Evolutionary conservation across 2,113 vertebrate species (phyloP).

Genomic region (Carassius gibelio): DNA sequence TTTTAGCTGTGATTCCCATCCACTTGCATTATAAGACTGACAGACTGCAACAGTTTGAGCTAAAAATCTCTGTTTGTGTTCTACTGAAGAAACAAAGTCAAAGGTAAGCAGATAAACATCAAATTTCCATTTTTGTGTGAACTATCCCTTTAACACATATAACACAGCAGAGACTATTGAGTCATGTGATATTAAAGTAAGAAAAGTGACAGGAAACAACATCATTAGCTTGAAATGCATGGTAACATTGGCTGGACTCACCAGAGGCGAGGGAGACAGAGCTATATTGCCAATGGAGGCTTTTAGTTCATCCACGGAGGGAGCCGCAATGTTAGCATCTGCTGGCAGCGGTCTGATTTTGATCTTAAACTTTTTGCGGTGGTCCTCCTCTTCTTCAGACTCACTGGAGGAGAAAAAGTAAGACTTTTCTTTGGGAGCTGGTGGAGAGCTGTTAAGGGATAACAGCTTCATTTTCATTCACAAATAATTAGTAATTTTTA

Average conservation of each 20-base stretch:
- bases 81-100: too few species aligned
- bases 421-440: slow-evolving; percentile 80
- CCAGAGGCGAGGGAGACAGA: slow-evolving; percentile 91
- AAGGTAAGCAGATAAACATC: too few species aligned
- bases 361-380: slow-evolving; percentile 94
- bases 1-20: too few species aligned
- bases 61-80: too few species aligned
- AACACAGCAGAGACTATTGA: background rate
- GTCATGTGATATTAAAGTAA: background rate
- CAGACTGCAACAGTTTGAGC: too few species aligned
- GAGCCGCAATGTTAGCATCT: slow-evolving; percentile 77
- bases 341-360: slow-evolving; percentile 90
- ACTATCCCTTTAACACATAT: background rate
- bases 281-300: slow-evolving; percentile 94
- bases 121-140: too few species aligned
- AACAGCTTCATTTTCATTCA: background rate
- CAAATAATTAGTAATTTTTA: background rate
- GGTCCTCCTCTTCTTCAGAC: slow-evolving; percentile 93
- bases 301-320: slow-evolving; percentile 91
- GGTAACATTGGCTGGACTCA: slow-evolving; percentile 75
- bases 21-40: too few species aligned
- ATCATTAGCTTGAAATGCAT: background rate
- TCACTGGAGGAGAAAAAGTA: slow-evolving; percentile 98
- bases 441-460: slow-evolving; percentile 84
- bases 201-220: background rate